These are phyloP conservation scores for Pseudomyrmex concolor DNA, from an alignment of 1,140 invertebrate species.

Conservation along the genomic window DNA sequence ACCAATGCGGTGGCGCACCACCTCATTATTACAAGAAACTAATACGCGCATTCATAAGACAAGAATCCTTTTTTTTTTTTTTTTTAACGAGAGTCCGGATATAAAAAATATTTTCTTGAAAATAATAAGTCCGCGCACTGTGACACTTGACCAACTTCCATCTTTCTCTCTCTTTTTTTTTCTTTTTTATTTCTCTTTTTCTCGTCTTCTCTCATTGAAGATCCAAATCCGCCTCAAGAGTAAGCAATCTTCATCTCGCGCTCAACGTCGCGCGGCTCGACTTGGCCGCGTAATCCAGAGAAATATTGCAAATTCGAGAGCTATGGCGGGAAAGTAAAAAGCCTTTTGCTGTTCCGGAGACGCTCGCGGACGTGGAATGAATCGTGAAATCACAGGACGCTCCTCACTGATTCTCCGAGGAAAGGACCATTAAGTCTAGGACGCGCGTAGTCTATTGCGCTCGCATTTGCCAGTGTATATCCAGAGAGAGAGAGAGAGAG, in stretches of 20 bases:
- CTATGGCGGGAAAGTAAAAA: slow-evolving; percentile 43
- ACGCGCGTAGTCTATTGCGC: slow-evolving; percentile 51
- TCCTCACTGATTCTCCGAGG: slow-evolving; percentile 40
- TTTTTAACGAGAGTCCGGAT: slow-evolving; percentile 27
- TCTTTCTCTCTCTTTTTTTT: not conserved
- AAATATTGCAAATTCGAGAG: slow-evolving; percentile 64
- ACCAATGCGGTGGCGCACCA: not conserved
- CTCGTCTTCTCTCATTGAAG: slow-evolving; percentile 10
- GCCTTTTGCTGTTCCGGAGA: slow-evolving; percentile 56
- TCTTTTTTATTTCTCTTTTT: not conserved
- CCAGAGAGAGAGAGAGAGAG: no score
- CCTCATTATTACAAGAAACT: not conserved
- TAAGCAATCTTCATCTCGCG: slow-evolving; percentile 41
- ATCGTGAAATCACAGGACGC: slow-evolving; percentile 53
- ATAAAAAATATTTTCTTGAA: slow-evolving; percentile 42
- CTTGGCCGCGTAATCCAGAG: slow-evolving; percentile 54
- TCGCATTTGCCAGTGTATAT: slow-evolving; percentile 34
- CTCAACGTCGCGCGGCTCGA: not conserved
- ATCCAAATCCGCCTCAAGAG: slow-evolving; percentile 4
- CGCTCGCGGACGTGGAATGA: slow-evolving; percentile 61
- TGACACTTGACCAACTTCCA: slow-evolving; percentile 17
- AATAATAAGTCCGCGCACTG: slow-evolving; percentile 27
- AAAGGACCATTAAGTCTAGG: slow-evolving; percentile 56
- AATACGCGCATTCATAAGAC: slow-evolving; percentile 6
- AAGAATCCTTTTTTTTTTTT: not conserved